phyloP scores from a whole-genome alignment of 2,797 vertebrate genomes.

The Enteromius mattozi region DNA sequence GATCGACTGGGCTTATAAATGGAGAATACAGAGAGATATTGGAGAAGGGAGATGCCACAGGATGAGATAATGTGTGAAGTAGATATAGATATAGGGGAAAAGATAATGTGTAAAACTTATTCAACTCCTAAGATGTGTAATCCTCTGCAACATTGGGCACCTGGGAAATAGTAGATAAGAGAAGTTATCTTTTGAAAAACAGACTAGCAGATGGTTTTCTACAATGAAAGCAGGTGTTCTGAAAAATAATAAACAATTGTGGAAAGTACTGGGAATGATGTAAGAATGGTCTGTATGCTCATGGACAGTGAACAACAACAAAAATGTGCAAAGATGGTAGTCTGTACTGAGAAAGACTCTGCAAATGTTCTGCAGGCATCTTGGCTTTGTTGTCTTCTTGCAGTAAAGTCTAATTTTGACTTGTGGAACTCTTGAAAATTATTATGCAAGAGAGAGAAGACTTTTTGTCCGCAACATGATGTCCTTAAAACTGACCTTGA shows the following conservation, averaged over 20 bases:
- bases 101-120: neutral
- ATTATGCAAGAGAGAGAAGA: neutral
- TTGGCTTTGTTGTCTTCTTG: neutral
- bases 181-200: neutral
- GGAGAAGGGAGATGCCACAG: neutral
- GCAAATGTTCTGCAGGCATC: neutral
- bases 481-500: neutral
- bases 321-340: neutral
- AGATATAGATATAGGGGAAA: neutral
- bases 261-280: neutral
- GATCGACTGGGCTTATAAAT: neutral
- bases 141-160: neutral
- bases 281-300: neutral
- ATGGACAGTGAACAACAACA: neutral
- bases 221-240: neutral
- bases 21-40: neutral
- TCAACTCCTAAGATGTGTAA: neutral
- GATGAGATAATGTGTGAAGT: neutral
- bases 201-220: neutral
- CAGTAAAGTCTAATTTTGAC: neutral
- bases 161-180: neutral
- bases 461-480: neutral
- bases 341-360: neutral
- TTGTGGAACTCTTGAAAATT: neutral
- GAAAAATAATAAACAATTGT: neutral